phyloP scores from a whole-genome alignment of 2,797 vertebrate genomes.

The Leptoclinus maculatus region DNA sequence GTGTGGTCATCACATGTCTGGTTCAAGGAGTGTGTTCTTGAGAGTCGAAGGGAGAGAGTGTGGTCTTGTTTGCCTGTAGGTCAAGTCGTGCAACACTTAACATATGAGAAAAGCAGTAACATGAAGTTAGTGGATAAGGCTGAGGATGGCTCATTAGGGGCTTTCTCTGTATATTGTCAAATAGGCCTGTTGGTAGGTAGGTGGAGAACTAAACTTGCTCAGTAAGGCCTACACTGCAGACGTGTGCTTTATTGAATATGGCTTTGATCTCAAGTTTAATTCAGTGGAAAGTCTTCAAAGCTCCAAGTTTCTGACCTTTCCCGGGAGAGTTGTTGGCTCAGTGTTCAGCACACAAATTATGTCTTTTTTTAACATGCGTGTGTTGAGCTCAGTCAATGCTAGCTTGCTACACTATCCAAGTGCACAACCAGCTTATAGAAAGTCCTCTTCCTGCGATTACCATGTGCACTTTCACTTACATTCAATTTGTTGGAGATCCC shows the following conservation, averaged over 20 bases:
- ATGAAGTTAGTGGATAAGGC: neutral
- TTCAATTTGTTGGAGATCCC: neutral
- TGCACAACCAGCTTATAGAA: neutral
- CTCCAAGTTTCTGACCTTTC: neutral
- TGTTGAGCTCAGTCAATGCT: neutral
- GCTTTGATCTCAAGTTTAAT: slow-evolving; percentile 1
- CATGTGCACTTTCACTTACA: neutral
- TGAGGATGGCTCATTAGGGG: neutral
- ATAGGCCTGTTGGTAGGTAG: neutral
- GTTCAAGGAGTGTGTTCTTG: neutral
- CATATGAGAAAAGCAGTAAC: neutral
- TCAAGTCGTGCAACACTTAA: neutral
- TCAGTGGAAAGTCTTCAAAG: neutral
- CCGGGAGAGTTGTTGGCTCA: neutral
- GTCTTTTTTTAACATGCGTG: neutral
- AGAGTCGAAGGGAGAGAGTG: neutral
- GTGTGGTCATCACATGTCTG: neutral
- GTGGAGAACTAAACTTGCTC: neutral
- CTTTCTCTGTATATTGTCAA: neutral
- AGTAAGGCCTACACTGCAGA: neutral
- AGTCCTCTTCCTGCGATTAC: no score
- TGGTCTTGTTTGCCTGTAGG: neutral
- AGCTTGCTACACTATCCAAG: neutral
- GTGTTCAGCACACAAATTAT: neutral
- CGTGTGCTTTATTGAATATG: neutral